Evolutionary conservation across 1,140 invertebrate genomes (phyloP).

Genomic region (Orius laevigatus): DNA sequence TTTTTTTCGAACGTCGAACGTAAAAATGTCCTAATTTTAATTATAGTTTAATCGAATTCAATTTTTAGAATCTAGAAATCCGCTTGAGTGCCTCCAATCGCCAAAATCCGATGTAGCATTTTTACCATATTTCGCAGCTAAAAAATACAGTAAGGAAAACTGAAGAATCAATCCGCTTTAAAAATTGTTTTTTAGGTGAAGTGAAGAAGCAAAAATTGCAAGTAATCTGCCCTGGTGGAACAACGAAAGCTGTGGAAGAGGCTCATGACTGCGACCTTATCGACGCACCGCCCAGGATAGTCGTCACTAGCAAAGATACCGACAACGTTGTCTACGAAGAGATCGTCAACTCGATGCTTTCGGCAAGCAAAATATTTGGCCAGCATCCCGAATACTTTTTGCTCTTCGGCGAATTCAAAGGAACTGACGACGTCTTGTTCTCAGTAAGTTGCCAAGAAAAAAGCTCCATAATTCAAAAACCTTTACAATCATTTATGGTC

Average conservation of each 20-base stretch:
- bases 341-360: conserved; percentile 30
- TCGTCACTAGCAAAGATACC: conserved; percentile 31
- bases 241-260: not conserved
- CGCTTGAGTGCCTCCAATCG: conserved; percentile 40
- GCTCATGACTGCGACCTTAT: conserved; percentile 38
- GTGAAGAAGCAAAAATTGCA: not conserved
- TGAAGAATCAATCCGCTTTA: conserved; percentile 1
- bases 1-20: conserved; percentile 30
- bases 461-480: not conserved
- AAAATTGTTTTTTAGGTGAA: not conserved
- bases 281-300: conserved; percentile 37
- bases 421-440: conserved; percentile 32
- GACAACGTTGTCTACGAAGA: conserved; percentile 29
- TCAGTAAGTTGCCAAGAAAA: conserved; percentile 26
- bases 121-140: conserved; percentile 24
- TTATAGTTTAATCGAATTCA: conserved; percentile 14
- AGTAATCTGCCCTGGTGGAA: not conserved
- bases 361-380: conserved; percentile 27
- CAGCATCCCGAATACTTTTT: conserved; percentile 31
- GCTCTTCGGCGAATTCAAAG: conserved; percentile 33
- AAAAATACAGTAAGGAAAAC: conserved; percentile 8
- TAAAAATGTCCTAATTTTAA: conserved; percentile 12
- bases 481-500: not conserved
- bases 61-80: conserved; percentile 25
- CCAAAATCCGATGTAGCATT: conserved; percentile 45